These are phyloP conservation scores for Acholoe squamosa DNA, from an alignment of 2,888 invertebrate species.

Conservation along the genomic window DNA sequence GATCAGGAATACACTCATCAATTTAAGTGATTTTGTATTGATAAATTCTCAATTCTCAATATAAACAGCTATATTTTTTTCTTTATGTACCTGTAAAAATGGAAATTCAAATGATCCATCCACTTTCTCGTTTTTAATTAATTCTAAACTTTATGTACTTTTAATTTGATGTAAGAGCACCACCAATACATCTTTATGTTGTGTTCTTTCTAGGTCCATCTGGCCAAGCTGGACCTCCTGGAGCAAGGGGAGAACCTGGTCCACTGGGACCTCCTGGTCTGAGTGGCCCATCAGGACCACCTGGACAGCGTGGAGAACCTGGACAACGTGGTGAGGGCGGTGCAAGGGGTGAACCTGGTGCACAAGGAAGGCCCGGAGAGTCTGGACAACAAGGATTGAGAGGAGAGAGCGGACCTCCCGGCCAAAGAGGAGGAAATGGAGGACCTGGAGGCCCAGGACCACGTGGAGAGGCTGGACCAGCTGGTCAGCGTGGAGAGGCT, in stretches of 20 bases:
- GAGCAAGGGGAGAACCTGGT: conserved; percentile 67
- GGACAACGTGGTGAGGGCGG: conserved; percentile 56
- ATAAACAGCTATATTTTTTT: no score
- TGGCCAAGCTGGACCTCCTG: conserved; percentile 66
- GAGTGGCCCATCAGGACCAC: conserved; percentile 65
- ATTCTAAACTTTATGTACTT: no score
- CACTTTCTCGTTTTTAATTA: no score
- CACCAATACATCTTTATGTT: no score
- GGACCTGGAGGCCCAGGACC: conserved; percentile 23
- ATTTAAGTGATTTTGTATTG: no score
- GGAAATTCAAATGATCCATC: no score
- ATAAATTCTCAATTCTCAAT: no score
- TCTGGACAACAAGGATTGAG: conserved; percentile 59
- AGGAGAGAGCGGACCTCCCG: conserved; percentile 63
- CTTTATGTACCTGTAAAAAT: no score
- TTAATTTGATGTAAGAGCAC: no score
- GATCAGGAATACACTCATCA: no score
- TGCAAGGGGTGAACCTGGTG: conserved; percentile 21
- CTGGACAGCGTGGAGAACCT: conserved; percentile 67
- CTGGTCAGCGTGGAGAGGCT: conserved; percentile 60
- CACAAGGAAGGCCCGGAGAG: conserved; percentile 25
- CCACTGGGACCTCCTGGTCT: conserved; percentile 68
- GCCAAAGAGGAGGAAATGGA: conserved; percentile 32
- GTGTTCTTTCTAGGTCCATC: conserved; percentile 48
- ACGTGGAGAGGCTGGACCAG: conserved; percentile 26